Evolutionary conservation across 2,888 invertebrate genomes (phyloP).

Genomic region (Patella ulyssiponensis): DNA sequence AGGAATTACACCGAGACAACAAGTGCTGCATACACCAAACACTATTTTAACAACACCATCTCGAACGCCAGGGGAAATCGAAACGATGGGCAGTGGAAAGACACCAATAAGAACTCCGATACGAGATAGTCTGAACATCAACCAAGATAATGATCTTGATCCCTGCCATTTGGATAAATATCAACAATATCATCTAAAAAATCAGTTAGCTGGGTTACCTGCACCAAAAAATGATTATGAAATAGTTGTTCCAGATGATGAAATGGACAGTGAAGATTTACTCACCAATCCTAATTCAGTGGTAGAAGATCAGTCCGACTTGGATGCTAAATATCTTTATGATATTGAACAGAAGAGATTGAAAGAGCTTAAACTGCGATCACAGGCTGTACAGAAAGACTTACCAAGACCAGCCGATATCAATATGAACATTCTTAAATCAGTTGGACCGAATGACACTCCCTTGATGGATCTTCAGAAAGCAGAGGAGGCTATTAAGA

Average conservation of each 20-base stretch:
- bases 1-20: slow-evolving; percentile 84
- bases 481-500: slow-evolving; percentile 95
- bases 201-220: slow-evolving; percentile 80
- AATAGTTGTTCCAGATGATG: slow-evolving; percentile 94
- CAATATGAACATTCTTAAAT: slow-evolving; percentile 86
- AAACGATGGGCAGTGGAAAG: slow-evolving; percentile 41
- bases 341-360: slow-evolving; percentile 40
- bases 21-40: slow-evolving; percentile 71
- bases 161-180: slow-evolving; percentile 53
- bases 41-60: slow-evolving; percentile 70
- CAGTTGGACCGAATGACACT: slow-evolving; percentile 80
- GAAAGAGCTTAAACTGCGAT: slow-evolving; percentile 82
- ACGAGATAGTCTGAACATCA: slow-evolving; percentile 95
- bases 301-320: slow-evolving; percentile 82
- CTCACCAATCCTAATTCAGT: slow-evolving; percentile 71
- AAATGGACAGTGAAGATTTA: slow-evolving; percentile 73
- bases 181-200: slow-evolving; percentile 54
- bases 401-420: slow-evolving; percentile 89
- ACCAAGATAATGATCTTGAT: slow-evolving; percentile 83
- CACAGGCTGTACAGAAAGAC: slow-evolving; percentile 87
- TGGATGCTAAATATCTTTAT: slow-evolving; percentile 76
- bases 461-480: slow-evolving; percentile 89
- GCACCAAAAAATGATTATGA: slow-evolving; percentile 97
- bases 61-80: slow-evolving; percentile 64
- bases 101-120: slow-evolving; percentile 80